Conservation (phyloP, 2,888 invertebrate genomes). For the Sericinus montela region DNA sequence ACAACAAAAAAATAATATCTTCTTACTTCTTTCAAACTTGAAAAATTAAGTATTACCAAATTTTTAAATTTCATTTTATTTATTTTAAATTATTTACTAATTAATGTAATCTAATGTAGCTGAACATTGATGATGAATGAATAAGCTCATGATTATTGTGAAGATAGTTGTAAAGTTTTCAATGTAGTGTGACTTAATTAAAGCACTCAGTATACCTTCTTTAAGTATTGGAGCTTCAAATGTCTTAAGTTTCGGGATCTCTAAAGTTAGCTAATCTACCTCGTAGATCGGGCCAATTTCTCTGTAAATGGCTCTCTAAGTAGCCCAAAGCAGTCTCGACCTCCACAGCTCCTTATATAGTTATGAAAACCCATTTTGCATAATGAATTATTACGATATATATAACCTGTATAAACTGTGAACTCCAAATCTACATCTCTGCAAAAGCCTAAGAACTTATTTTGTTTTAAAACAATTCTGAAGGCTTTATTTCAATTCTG, state of each 20-base stretch:
- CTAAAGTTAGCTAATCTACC: slow-evolving; percentile 72
- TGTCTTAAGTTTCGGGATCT: slow-evolving; percentile 70
- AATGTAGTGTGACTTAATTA: slow-evolving; percentile 61
- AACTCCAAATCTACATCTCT: slow-evolving; percentile 24
- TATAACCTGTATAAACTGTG: slow-evolving; percentile 28
- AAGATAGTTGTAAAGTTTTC: slow-evolving; percentile 16
- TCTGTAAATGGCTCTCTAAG: slow-evolving; percentile 70
- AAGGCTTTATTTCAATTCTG: slow-evolving; percentile 43
- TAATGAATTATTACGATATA: slow-evolving; percentile 47
- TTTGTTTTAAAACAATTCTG: slow-evolving; percentile 34
- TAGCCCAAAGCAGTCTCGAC: slow-evolving; percentile 59
- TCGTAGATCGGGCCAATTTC: slow-evolving; percentile 68
- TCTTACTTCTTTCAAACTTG: too few species aligned
- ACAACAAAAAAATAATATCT: too few species aligned
- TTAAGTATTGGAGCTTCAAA: slow-evolving; percentile 72
- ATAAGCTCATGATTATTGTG: too few species aligned
- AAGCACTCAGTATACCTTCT: slow-evolving; percentile 71
- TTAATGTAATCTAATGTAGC: too few species aligned
- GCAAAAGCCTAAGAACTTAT: slow-evolving; percentile 30
- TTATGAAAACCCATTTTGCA: slow-evolving; percentile 58
- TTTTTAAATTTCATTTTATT: too few species aligned
- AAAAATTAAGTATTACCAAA: too few species aligned
- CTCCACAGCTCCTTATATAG: slow-evolving; percentile 47
- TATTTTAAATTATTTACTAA: too few species aligned
- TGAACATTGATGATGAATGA: too few species aligned